Percentiles rank a stretch among this genome's conserved stretches.
Conservation (phyloP, 2,888 invertebrate species). For the Thelaira solivaga region DNA sequence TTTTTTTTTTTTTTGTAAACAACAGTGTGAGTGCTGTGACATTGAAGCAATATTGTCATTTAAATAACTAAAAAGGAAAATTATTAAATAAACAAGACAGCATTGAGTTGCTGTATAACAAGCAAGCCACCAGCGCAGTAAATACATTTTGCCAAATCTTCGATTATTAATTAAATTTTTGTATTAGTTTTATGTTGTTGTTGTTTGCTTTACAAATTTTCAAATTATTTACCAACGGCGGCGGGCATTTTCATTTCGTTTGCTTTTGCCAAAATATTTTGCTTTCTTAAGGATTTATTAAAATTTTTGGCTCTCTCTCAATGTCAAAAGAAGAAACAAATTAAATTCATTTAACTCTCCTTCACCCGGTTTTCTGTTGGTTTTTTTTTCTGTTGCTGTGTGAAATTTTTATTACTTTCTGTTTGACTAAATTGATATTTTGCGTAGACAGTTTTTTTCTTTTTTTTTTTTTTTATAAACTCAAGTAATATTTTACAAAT, state of each 20-base stretch:
- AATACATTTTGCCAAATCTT: no score
- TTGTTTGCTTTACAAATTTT: neutral
- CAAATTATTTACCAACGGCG: neutral
- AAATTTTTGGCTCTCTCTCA: constrained; percentile 28
- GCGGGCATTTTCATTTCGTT: neutral
- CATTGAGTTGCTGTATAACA: no score
- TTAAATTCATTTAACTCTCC: neutral
- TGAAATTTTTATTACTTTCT: neutral
- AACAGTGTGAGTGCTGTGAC: no score
- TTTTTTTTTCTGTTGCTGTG: neutral
- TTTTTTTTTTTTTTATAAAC: neutral
- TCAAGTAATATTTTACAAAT: neutral
- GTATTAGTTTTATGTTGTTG: no score
- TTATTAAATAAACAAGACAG: no score
- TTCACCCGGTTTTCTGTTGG: neutral
- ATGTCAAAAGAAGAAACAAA: neutral
- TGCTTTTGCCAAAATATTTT: neutral
- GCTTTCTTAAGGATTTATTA: neutral
- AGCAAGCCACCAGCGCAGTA: no score
- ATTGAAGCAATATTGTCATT: no score
- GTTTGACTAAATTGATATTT: constrained; percentile 22
- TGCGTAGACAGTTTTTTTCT: neutral
- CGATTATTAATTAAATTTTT: no score
- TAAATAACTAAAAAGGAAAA: no score
- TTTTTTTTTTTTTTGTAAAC: no score